Evolutionary conservation across 2,113 vertebrate species (phyloP), one percentile per base, ranked within the genome.

Genomic region (Stigmatopora argus): DNA sequence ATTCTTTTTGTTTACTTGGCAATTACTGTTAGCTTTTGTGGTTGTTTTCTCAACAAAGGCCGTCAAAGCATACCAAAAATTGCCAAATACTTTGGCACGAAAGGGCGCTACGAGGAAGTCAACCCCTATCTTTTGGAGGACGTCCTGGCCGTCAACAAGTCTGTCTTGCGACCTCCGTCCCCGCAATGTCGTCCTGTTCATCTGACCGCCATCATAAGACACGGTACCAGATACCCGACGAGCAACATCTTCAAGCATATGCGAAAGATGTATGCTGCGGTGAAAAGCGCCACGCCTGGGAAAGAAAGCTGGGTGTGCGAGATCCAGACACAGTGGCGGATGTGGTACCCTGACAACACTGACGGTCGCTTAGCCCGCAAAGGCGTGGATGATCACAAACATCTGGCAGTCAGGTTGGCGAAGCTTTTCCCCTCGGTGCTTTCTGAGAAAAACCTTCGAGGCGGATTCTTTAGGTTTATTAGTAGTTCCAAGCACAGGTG

Each of bases 401-500:
- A 83, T 64, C 84, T 98, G 85, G 94, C 95, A 0, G 63, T 85
- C 26, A 91, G 95, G 31, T 71, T 98, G 69, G 90, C 93, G 13
- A 83, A 90, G 55, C 88, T 92, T 47, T 96, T 97, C 84, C 94
- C 95, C 0, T 77, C 88, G 0, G 86, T 97, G 7, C 80, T 97
- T 56, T 87, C 89, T 8, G 69, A 78, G 85, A 88, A 88, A 49
- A 90, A 86, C 6, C 72, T 92, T 19, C 62, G 82, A 45, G 70
- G 65, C 7, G 87, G 90, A 70, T 81, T 85, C 65, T 77, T 96
- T 69, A 86, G 65, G 21, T 91, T 97, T 61, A 78, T 91, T 67
- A 96, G 92, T 75, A 99, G 96, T 86, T 97, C 95, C 38, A 97
- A 96, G 85, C 94, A 94, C 80, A 90, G 96, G 59, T 99, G 96